These are phyloP conservation scores for Amphipoea lucens DNA, from an alignment of 2,888 invertebrate species.

Conservation along the genomic window DNA sequence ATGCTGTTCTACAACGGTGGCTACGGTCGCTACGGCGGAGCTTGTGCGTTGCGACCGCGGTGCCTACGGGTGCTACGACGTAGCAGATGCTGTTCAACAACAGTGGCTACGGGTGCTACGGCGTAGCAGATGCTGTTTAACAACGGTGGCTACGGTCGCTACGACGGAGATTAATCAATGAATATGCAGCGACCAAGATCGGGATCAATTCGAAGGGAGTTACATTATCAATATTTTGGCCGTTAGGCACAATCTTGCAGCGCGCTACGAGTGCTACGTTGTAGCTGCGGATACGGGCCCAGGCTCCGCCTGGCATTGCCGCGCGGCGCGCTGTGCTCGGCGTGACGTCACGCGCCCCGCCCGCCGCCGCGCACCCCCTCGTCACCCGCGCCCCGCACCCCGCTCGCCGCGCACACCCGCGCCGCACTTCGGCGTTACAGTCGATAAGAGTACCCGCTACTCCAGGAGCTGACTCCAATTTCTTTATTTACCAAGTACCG, in stretches of 20 bases:
- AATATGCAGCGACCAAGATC: neutral
- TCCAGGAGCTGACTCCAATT: conserved; percentile 46
- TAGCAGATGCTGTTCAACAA: neutral
- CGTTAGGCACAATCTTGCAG: neutral
- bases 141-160: too few relatives aligned
- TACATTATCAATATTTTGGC: neutral
- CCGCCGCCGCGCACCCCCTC: conserved; percentile 34
- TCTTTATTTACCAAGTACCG: neutral
- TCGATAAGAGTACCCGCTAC: conserved; percentile 67
- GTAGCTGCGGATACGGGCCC: neutral
- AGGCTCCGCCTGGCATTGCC: conserved; percentile 16
- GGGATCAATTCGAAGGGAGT: neutral
- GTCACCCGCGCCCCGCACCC: conserved; percentile 9
- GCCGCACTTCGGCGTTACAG: conserved; percentile 60
- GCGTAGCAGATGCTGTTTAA: neutral
- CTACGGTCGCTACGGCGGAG: too few relatives aligned
- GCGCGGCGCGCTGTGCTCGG: conserved; percentile 16
- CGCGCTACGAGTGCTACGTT: conserved; percentile 1
- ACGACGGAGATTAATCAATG: too few relatives aligned
- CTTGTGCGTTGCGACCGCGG: too few relatives aligned
- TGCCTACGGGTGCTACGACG: too few relatives aligned
- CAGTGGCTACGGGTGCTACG: neutral
- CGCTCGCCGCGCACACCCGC: conserved; percentile 15
- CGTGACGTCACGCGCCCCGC: conserved; percentile 61
- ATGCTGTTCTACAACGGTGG: too few relatives aligned